Percentiles rank a stretch among this genome's conserved stretches.
phyloP scores from a whole-genome alignment of 2,888 invertebrate species.

The Ferrisia virgata region DNA sequence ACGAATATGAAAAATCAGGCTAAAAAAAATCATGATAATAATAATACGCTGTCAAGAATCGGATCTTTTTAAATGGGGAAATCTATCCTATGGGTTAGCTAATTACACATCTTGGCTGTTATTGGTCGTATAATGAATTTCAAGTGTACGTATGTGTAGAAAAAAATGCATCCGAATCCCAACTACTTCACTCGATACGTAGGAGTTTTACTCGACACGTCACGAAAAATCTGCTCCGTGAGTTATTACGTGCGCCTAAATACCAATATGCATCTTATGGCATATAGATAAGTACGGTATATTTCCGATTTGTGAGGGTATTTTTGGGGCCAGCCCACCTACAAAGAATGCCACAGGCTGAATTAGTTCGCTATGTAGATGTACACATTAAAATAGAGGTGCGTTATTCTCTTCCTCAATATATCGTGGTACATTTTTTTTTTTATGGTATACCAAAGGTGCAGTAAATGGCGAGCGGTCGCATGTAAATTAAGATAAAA shows the following conservation, averaged over 20 bases:
- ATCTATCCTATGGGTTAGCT: not conserved
- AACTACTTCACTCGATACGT: not conserved
- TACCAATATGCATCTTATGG: not conserved
- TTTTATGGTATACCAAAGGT: not conserved
- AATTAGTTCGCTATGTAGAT: not conserved
- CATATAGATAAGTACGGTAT: not conserved
- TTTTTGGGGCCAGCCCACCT: slow-evolving; percentile 5
- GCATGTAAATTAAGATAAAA: slow-evolving; percentile 32
- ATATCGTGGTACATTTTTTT: not conserved
- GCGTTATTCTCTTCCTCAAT: not conserved
- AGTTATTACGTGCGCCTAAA: not conserved
- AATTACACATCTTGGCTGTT: too few relatives aligned
- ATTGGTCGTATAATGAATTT: not conserved
- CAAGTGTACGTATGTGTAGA: not conserved
- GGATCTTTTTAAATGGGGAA: slow-evolving; percentile 12
- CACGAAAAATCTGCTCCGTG: not conserved
- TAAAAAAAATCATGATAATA: too few relatives aligned
- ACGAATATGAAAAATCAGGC: too few relatives aligned
- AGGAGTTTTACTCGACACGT: not conserved
- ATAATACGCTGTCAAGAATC: slow-evolving; percentile 26
- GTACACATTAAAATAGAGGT: not conserved
- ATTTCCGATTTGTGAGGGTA: not conserved
- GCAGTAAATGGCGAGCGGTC: not conserved
- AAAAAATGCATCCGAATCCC: not conserved
- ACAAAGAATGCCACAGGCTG: not conserved